A percentile compares a stretch with the other conserved stretches of the same genome.
phyloP scores from a whole-genome alignment of 2,797 vertebrate genomes.

The Molossus molossus region DNA sequence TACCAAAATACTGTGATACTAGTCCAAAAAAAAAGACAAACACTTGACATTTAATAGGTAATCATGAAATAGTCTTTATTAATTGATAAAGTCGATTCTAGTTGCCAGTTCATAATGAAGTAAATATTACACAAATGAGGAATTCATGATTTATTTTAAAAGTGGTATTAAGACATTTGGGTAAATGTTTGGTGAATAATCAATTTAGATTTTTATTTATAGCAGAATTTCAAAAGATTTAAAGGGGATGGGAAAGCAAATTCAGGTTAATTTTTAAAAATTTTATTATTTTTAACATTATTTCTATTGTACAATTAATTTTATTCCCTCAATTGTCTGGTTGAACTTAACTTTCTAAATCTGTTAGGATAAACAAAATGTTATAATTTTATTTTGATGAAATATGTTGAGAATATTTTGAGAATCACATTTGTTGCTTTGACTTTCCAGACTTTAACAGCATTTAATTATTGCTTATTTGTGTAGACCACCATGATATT shows the following conservation, averaged over 20 bases:
- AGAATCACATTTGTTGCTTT: slow-evolving; percentile 39
- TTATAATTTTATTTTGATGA: slow-evolving; percentile 25
- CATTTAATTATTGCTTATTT: slow-evolving; percentile 60
- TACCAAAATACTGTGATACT: slow-evolving; percentile 9
- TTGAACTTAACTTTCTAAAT: slow-evolving; percentile 48
- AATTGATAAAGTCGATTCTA: not conserved
- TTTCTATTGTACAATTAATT: slow-evolving; percentile 52
- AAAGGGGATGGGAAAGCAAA: not conserved
- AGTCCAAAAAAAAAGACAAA: not conserved
- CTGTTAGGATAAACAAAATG: not conserved
- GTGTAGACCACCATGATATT: not conserved
- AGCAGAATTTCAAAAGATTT: slow-evolving; percentile 68
- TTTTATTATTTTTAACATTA: slow-evolving; percentile 58
- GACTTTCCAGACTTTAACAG: not conserved
- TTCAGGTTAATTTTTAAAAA: slow-evolving; percentile 27
- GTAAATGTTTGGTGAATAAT: not conserved
- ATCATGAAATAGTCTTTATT: slow-evolving; percentile 14
- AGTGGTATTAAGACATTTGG: not conserved
- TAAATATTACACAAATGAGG: not conserved
- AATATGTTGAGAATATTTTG: slow-evolving; percentile 38
- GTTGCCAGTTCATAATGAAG: slow-evolving; percentile 19
- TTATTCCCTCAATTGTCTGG: slow-evolving; percentile 15
- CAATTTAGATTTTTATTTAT: slow-evolving; percentile 32
- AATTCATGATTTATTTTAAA: slow-evolving; percentile 56
- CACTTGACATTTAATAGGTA: not conserved